Evolutionary conservation across 2,797 vertebrate species (phyloP).

Genomic region (Triplophysa yarkandensis): DNA sequence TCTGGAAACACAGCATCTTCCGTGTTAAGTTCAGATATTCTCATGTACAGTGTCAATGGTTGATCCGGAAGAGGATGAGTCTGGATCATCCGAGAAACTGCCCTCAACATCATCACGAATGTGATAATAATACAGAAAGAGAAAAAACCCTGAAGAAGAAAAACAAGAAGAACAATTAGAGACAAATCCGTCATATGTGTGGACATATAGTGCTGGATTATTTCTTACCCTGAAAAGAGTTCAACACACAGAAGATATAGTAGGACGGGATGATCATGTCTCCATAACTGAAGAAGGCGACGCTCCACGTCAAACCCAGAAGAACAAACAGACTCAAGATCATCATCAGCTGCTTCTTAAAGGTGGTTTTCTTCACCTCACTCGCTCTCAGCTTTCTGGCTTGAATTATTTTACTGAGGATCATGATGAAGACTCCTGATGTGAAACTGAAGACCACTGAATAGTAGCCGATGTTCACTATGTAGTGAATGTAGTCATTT

Average conservation of each 20-base stretch:
- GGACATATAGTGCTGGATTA: background rate
- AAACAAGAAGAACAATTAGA: background rate
- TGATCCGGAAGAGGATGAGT: background rate
- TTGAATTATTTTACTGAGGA: slow-evolving; percentile 30
- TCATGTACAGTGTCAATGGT: background rate
- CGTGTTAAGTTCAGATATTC: background rate
- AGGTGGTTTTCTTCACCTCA: background rate
- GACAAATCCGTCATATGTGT: background rate
- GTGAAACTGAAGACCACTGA: slow-evolving; percentile 64
- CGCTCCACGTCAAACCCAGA: slow-evolving; percentile 67
- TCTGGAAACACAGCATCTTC: too few relatives aligned
- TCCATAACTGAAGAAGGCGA: slow-evolving; percentile 67
- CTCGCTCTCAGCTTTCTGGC: fast-evolving
- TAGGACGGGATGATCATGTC: slow-evolving; percentile 57
- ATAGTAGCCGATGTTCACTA: slow-evolving; percentile 65
- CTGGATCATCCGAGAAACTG: background rate
- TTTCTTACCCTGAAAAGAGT: slow-evolving; percentile 67
- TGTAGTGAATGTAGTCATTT: slow-evolving; percentile 52
- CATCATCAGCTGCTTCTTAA: slow-evolving; percentile 43
- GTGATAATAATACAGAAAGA: slow-evolving; percentile 67
- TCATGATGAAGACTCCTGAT: slow-evolving; percentile 42
- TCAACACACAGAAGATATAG: slow-evolving; percentile 69
- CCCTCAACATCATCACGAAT: slow-evolving; percentile 28
- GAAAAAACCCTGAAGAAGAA: slow-evolving; percentile 62
- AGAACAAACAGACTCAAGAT: slow-evolving; percentile 60